A percentile compares a stretch with the other conserved stretches of the same genome.
Conservation (phyloP, 2,888 invertebrate species). For the Polia nebulosa region DNA sequence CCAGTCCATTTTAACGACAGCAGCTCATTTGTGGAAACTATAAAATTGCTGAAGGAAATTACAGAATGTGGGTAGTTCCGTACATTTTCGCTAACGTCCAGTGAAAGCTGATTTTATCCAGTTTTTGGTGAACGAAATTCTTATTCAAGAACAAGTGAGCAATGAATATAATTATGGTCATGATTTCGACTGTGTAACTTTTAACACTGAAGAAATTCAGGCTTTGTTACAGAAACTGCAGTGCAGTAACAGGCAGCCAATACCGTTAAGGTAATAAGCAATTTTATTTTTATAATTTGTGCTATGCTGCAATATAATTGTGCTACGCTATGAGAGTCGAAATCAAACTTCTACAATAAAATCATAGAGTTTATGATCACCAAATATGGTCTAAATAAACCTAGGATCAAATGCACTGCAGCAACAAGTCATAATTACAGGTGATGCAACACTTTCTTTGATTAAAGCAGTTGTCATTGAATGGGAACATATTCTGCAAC, state of each 20-base stretch:
- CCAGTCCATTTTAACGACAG: constrained; percentile 44
- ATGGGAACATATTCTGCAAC: constrained; percentile 7
- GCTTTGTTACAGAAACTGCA: background rate
- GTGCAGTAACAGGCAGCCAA: background rate
- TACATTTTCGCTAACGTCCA: constrained; percentile 32
- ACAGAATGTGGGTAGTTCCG: constrained; percentile 16
- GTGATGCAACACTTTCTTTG: constrained; percentile 14
- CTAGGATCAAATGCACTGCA: background rate
- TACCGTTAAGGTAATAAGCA: constrained; percentile 2
- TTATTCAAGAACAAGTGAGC: background rate
- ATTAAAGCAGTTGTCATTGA: constrained; percentile 23
- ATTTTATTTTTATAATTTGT: background rate
- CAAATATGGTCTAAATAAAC: background rate
- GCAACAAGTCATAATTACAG: background rate
- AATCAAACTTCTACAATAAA: background rate
- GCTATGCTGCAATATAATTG: background rate
- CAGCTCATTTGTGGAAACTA: constrained; percentile 56
- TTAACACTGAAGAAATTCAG: background rate
- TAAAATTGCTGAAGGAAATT: constrained; percentile 58
- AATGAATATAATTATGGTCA: background rate
- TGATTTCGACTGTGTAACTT: constrained; percentile 8
- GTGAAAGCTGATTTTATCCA: constrained; percentile 42
- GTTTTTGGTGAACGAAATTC: constrained; percentile 31
- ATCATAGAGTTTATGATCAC: background rate
- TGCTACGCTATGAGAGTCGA: background rate